phyloP scores from a whole-genome alignment of 1,140 invertebrate species.

The Eueides isabella region DNA sequence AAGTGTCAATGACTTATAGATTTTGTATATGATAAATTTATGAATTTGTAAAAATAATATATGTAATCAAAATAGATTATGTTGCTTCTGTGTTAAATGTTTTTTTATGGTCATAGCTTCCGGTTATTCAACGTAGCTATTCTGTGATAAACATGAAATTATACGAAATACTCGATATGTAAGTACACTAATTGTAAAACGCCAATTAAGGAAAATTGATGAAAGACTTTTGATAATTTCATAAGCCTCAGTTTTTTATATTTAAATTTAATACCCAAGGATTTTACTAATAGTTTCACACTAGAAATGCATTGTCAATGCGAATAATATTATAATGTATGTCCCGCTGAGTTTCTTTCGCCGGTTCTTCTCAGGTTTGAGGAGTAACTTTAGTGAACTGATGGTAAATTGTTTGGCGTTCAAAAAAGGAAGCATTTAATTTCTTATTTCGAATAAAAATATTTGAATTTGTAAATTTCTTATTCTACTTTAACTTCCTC shows the following conservation, averaged over 20 bases:
- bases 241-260: not conserved
- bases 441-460: too few relatives aligned
- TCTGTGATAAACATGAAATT: not conserved
- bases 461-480: too few relatives aligned
- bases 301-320: too few relatives aligned
- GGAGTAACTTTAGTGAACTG: too few relatives aligned
- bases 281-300: too few relatives aligned
- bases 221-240: not conserved
- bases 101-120: not conserved
- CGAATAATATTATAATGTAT: too few relatives aligned
- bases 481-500: too few relatives aligned
- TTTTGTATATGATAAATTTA: not conserved
- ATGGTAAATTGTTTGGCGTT: too few relatives aligned
- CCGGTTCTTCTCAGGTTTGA: too few relatives aligned
- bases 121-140: not conserved
- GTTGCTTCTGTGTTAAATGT: not conserved
- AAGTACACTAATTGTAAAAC: not conserved
- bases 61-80: not conserved
- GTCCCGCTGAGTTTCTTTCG: too few relatives aligned
- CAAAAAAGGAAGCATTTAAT: too few relatives aligned
- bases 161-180: not conserved
- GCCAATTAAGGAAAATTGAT: not conserved
- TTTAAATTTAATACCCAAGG: not conserved
- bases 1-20: slow-evolving; percentile 5
- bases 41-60: not conserved